Conservation (phyloP, 2,797 vertebrate genomes). For the Echeneis naucrates region DNA sequence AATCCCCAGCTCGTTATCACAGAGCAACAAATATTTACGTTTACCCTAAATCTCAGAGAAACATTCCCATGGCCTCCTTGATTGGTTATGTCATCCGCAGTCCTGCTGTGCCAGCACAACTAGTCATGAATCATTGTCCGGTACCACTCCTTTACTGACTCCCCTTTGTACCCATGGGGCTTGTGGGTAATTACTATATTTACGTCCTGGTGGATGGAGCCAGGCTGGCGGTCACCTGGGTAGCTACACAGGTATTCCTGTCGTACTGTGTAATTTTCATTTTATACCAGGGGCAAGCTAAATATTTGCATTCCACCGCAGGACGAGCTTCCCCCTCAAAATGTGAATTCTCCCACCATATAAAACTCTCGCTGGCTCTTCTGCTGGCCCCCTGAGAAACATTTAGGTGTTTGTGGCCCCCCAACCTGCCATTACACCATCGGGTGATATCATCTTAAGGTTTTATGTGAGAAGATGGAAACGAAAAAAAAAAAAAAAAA, state of each 20-base stretch:
- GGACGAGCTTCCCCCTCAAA: conserved; percentile 52
- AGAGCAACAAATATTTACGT: conserved; percentile 76
- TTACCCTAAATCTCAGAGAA: conserved; percentile 61
- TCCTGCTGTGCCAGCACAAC: conserved; percentile 35
- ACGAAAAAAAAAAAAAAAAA: not conserved
- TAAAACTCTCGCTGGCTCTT: conserved; percentile 44
- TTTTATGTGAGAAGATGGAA: conserved; percentile 32
- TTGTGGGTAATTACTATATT: conserved; percentile 77
- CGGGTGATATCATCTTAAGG: conserved; percentile 45
- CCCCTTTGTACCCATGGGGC: conserved; percentile 49
- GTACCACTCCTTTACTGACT: conserved; percentile 45
- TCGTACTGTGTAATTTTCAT: conserved; percentile 76
- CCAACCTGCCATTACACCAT: conserved; percentile 48
- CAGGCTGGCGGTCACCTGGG: conserved; percentile 79
- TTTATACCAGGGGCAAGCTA: conserved; percentile 73
- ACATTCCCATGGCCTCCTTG: conserved; percentile 75
- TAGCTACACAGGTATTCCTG: conserved; percentile 76
- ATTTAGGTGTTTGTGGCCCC: conserved; percentile 38
- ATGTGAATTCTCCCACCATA: conserved; percentile 47
- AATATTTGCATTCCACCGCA: conserved; percentile 82
- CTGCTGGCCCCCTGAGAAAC: conserved; percentile 34
- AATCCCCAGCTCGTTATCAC: conserved; percentile 60
- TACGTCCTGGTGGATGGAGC: conserved; percentile 69
- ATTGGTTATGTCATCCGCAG: conserved; percentile 53
- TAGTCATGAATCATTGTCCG: conserved; percentile 53